phyloP scores from a whole-genome alignment of 2,797 vertebrate species.

The Bovichtus variegatus region DNA sequence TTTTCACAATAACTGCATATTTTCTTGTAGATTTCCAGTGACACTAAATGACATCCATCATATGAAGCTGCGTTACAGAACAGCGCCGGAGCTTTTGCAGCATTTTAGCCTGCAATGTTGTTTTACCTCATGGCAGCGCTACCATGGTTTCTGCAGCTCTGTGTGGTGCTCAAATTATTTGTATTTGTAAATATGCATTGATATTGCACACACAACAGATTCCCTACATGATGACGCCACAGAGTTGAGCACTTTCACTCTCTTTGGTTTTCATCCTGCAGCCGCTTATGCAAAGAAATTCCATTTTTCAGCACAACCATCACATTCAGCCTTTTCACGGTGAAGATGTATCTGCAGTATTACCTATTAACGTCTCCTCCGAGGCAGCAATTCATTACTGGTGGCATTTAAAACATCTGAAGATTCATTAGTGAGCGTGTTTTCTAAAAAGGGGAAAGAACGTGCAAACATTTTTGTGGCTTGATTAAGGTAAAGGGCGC shows the following conservation, averaged over 20 bases:
- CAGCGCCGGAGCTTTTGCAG: too few relatives aligned
- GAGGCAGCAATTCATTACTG: slow-evolving; percentile 33
- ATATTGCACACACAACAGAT: not conserved
- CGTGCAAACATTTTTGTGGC: not conserved
- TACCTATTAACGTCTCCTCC: slow-evolving; percentile 26
- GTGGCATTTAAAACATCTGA: slow-evolving; percentile 43
- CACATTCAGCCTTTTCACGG: slow-evolving; percentile 30
- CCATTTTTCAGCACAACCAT: slow-evolving; percentile 21
- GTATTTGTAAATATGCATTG: not conserved
- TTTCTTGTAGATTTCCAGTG: not conserved
- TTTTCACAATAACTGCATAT: not conserved
- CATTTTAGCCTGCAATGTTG: too few relatives aligned
- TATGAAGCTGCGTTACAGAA: too few relatives aligned
- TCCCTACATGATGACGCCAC: not conserved
- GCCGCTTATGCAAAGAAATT: slow-evolving; percentile 15
- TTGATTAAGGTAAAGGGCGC: not conserved
- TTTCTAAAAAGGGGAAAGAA: slow-evolving; percentile 3
- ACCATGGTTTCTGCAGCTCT: not conserved
- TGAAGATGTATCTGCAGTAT: slow-evolving; percentile 20
- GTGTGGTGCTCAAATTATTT: not conserved
- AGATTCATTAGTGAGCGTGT: slow-evolving; percentile 30
- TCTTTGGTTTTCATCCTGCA: slow-evolving; percentile 13
- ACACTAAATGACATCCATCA: too few relatives aligned
- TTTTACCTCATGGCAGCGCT: not conserved
- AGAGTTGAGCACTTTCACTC: not conserved